A percentile compares a stretch with the other conserved stretches of the same genome.
phyloP scores from a whole-genome alignment of 2,888 invertebrate genomes.

The Cheilosia soror region DNA sequence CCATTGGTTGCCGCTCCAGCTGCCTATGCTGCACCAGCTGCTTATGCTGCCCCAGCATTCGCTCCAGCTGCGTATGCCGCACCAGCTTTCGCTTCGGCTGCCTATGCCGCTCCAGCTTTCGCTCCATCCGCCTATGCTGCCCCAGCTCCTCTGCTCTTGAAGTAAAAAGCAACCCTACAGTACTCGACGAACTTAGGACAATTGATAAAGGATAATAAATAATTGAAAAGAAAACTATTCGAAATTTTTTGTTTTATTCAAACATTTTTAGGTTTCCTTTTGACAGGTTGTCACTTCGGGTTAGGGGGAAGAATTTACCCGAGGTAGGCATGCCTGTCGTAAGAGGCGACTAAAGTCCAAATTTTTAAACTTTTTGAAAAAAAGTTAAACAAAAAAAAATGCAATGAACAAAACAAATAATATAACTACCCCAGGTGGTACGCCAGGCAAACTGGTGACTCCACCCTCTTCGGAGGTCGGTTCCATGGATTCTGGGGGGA shows the following conservation, averaged over 20 bases:
- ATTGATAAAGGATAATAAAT: slow-evolving; percentile 8
- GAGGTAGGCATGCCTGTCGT: no score
- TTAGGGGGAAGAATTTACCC: no score
- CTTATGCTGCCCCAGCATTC: slow-evolving; percentile 50
- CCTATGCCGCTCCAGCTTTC: slow-evolving; percentile 56
- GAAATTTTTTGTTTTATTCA: background rate
- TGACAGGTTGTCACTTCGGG: no score
- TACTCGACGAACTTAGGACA: slow-evolving; percentile 21
- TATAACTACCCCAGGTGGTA: no score
- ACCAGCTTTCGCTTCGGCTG: slow-evolving; percentile 81
- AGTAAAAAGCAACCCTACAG: slow-evolving; percentile 10
- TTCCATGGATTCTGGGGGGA: no score
- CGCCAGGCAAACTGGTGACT: no score
- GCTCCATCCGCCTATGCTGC: slow-evolving; percentile 50
- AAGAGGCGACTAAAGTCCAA: no score
- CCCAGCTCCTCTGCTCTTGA: slow-evolving; percentile 64
- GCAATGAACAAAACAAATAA: no score
- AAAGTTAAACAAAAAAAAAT: no score
- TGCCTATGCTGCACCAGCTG: slow-evolving; percentile 80
- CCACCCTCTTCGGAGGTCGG: no score
- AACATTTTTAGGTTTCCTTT: no score
- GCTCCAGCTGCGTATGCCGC: slow-evolving; percentile 63
- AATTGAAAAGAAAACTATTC: background rate
- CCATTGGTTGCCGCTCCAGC: slow-evolving; percentile 56
- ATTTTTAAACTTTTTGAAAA: no score